Base-by-base conservation (phyloP, 2,113 vertebrate species). In the Entomyzon cyanotis region DNA sequence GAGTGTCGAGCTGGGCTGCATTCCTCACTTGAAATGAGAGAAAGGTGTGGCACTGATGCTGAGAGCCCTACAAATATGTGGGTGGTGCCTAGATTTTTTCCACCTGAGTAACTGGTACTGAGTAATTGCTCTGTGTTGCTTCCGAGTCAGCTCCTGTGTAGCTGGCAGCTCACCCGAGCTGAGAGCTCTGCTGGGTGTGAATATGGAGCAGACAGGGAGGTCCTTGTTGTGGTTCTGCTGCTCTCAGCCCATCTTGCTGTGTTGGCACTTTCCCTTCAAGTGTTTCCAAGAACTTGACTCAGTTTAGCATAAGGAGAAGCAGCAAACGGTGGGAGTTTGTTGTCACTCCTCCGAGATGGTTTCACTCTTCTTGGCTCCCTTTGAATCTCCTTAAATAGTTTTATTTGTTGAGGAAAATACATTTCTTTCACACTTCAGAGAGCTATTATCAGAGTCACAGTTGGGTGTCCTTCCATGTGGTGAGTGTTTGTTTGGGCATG, bases 41-140 rank as follows among this genome's bases (percentile, higher is more conserved):
- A 74, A 96, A 94, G 95, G 93, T 88, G 95, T 94, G 93, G 93
- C 88, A 55, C 59, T 83, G 78, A 67, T 94, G 93, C 90, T n/a
- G 83, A 86, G 94, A 93, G 52, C 79, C 90, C 60, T 60, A 52
- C 94, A 96, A 84, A 75, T 95, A 93, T 59, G 95, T 96, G 93
- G 96, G 96, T 96, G 96, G 93, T 93, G 56, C 76, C 64, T 90
- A 27, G 90, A 96, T 97, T 93, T 96, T 97, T 97, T 97, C 95
- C 95, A 94, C 89, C 82, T 96, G 94, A 97, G 95, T 97, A 97
- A 97, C 87, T 93, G 91, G 62, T 93, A 91, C 87, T 90, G 88
- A 93, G 86, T 96, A 96, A 96, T 91, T 76, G 78, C 92, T 87
- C 85, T 11, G 15, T 96, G 88, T 83, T 59, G 35, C 82, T 96